A percentile compares a stretch with the other conserved stretches of the same genome.
Conservation (phyloP, 2,797 vertebrate genomes). For the Alauda arvensis region DNA sequence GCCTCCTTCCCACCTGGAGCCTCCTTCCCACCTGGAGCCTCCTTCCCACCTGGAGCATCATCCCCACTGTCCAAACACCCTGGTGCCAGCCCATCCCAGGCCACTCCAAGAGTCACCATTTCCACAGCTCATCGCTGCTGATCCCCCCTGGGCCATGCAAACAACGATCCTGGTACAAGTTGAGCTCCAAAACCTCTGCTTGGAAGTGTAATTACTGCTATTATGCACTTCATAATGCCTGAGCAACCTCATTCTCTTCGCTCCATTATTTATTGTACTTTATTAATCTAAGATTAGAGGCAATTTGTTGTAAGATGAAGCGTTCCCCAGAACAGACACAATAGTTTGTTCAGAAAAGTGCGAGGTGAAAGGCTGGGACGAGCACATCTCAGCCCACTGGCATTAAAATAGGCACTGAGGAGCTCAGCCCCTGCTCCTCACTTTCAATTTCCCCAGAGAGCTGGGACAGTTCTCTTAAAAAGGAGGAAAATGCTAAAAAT, state of each 20-base stretch:
- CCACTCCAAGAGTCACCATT: neutral
- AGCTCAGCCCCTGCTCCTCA: neutral
- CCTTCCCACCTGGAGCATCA: neutral
- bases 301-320: constrained; percentile 10
- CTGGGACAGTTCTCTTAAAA: neutral
- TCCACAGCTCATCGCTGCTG: rapidly evolving
- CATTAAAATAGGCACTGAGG: neutral
- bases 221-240: constrained; percentile 25
- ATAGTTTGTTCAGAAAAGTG: neutral
- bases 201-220: constrained; percentile 4
- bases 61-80: rapidly evolving
- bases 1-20: neutral
- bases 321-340: constrained; percentile 7
- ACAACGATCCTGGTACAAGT: neutral
- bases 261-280: neutral
- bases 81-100: neutral
- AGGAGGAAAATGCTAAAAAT: neutral
- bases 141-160: neutral
- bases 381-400: neutral
- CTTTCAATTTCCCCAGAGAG: neutral
- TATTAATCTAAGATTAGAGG: constrained; percentile 39
- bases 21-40: neutral
- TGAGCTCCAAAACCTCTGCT: neutral
- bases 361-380: neutral
- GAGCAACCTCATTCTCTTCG: neutral